These are phyloP conservation scores for Tipula lateralis DNA, from an alignment of 2,888 invertebrate genomes.

Conservation along the genomic window DNA sequence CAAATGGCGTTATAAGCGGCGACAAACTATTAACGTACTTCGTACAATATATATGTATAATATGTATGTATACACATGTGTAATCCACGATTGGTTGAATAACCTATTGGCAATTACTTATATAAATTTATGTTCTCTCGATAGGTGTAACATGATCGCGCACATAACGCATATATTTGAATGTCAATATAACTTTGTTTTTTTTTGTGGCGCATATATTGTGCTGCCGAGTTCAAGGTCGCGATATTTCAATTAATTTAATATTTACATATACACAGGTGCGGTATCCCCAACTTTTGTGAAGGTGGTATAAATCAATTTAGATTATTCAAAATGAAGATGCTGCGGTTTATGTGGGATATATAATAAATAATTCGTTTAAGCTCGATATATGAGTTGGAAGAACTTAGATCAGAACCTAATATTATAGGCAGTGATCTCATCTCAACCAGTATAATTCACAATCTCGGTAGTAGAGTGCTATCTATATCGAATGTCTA, in stretches of 20 bases:
- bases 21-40: not conserved
- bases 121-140: not conserved
- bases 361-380: too few species aligned
- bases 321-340: too few species aligned
- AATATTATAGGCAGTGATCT: too few species aligned
- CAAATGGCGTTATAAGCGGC: not conserved
- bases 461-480: too few species aligned
- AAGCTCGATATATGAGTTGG: too few species aligned
- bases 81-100: not conserved
- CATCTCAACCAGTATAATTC: too few species aligned
- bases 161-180: not conserved
- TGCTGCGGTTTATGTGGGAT: too few species aligned
- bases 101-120: not conserved
- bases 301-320: too few species aligned
- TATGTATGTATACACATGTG: not conserved
- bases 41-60: not conserved
- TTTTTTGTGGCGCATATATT: not conserved
- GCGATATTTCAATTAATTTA: not conserved
- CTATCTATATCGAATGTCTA: too few species aligned
- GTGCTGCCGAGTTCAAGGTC: not conserved
- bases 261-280: too few species aligned
- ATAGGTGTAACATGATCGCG: conserved; percentile 6
- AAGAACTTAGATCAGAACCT: too few species aligned
- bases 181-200: not conserved
- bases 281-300: too few species aligned